phyloP scores from a whole-genome alignment of 2,888 invertebrate genomes.

The Zaprionus lineosus region DNA sequence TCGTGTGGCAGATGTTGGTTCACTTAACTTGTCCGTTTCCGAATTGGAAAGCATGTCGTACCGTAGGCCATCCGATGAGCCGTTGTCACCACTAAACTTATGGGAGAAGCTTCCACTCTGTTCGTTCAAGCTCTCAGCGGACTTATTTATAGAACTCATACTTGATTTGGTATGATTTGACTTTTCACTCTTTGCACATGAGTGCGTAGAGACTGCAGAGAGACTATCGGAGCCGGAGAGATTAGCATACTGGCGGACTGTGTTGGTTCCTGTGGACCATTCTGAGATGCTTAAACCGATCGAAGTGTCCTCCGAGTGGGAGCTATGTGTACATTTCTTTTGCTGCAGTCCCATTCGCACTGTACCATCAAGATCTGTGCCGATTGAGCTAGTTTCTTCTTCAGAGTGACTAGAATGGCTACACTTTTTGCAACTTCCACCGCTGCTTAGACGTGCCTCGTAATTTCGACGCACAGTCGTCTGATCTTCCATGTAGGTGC shows the following conservation, averaged over 20 bases:
- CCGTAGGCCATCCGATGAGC: conserved; percentile 83
- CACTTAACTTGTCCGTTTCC: conserved; percentile 85
- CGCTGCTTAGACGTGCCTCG: conserved; percentile 83
- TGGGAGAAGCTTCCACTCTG: conserved; percentile 82
- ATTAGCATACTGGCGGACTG: conserved; percentile 91
- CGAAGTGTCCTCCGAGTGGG: conserved; percentile 93
- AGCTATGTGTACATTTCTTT: conserved; percentile 91
- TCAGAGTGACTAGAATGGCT: conserved; percentile 90
- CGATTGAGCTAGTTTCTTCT: conserved; percentile 89
- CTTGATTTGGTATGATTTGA: conserved; percentile 85
- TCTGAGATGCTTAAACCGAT: conserved; percentile 93
- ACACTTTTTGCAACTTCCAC: conserved; percentile 85
- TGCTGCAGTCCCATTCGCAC: conserved; percentile 91
- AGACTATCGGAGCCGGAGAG: conserved; percentile 88
- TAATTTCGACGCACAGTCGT: conserved; percentile 83
- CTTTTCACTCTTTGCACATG: conserved; percentile 86
- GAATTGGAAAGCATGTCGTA: conserved; percentile 87
- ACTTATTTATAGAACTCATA: conserved; percentile 86
- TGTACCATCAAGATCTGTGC: conserved; percentile 91
- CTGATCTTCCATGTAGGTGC: conserved; percentile 85
- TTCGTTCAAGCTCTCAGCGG: conserved; percentile 84
- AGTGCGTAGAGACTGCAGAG: conserved; percentile 84
- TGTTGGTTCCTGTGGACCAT: conserved; percentile 94
- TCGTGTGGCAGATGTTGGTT: conserved; percentile 89
- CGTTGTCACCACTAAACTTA: conserved; percentile 82